phyloP scores from a whole-genome alignment of 1,140 invertebrate genomes.

The Caenorhabditis brenneri region DNA sequence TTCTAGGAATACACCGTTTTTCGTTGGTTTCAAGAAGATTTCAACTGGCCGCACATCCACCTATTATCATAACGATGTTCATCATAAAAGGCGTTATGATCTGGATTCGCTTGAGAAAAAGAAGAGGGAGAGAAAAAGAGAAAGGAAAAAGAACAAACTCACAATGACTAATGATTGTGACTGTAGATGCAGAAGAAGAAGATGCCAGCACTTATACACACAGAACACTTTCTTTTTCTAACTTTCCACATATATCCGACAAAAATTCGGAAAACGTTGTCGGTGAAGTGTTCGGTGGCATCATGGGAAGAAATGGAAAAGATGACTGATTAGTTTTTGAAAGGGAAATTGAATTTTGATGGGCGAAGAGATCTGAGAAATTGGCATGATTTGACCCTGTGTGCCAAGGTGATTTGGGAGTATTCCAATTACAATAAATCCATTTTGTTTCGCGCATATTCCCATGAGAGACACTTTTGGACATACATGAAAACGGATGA shows the following conservation, averaged over 20 bases:
- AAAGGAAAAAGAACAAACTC: constrained; percentile 32
- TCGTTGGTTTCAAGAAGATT: no score
- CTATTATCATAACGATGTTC: constrained; percentile 43
- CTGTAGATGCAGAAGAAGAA: not conserved
- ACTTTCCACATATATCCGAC: constrained; percentile 29
- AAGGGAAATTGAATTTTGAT: not conserved
- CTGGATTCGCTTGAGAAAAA: constrained; percentile 38
- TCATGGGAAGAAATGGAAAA: no score
- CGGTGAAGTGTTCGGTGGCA: no score
- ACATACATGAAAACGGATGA: not conserved
- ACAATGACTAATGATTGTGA: constrained; percentile 36
- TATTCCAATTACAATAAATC: constrained; percentile 11
- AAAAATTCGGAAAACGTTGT: constrained; percentile 27
- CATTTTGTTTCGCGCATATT: not conserved
- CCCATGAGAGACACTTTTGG: not conserved
- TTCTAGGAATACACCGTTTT: not conserved
- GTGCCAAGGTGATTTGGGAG: constrained; percentile 27
- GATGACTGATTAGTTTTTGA: constrained; percentile 38
- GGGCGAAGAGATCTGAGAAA: not conserved
- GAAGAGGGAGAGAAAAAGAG: constrained; percentile 10
- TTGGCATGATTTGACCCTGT: constrained; percentile 15
- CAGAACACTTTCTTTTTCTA: constrained; percentile 1
- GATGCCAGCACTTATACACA: constrained; percentile 20
- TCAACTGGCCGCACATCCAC: constrained; percentile 29
- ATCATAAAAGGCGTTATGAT: constrained; percentile 42